Conservation (phyloP, 2,888 invertebrate genomes). For the Drosophila neutralis region DNA sequence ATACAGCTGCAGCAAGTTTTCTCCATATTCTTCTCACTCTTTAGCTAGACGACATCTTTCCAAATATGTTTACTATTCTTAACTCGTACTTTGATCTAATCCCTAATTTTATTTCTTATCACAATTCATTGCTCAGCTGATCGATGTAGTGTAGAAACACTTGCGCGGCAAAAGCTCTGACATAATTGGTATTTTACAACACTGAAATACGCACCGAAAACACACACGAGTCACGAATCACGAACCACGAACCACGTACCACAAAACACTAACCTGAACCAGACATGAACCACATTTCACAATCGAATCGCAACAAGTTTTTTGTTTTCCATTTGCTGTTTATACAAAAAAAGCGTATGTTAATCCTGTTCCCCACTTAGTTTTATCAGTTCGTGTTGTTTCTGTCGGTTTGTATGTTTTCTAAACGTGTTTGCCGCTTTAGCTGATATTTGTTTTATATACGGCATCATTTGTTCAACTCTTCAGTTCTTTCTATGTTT, state of each 20-base stretch:
- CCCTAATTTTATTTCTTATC: slow-evolving; percentile 30
- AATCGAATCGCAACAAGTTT: slow-evolving; percentile 39
- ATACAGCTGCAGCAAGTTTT: slow-evolving; percentile 44
- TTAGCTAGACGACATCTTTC: slow-evolving; percentile 41
- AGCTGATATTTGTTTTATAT: slow-evolving; percentile 51
- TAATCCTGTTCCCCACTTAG: slow-evolving; percentile 41
- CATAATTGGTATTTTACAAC: slow-evolving; percentile 78
- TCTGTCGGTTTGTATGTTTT: slow-evolving; percentile 74
- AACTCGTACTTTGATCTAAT: slow-evolving; percentile 24
- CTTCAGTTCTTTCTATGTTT: slow-evolving; percentile 33
- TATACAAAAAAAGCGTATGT: slow-evolving; percentile 43
- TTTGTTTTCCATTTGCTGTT: slow-evolving; percentile 69
- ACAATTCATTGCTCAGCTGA: slow-evolving; percentile 29
- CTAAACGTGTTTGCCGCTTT: slow-evolving; percentile 66
- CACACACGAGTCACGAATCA: slow-evolving; percentile 28
- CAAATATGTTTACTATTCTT: slow-evolving; percentile 31
- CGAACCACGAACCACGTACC: slow-evolving; percentile 30
- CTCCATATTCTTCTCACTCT: slow-evolving; percentile 22
- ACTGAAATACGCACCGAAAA: slow-evolving; percentile 38
- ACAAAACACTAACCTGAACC: slow-evolving; percentile 15
- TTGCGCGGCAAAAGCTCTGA: slow-evolving; percentile 61
- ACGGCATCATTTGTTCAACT: slow-evolving; percentile 32
- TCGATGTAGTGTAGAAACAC: slow-evolving; percentile 45
- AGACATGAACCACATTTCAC: slow-evolving; percentile 35
- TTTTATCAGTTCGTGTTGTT: slow-evolving; percentile 66